Base-by-base conservation (phyloP, 2,888 invertebrate species). In the Phyto melanocephala region DNA sequence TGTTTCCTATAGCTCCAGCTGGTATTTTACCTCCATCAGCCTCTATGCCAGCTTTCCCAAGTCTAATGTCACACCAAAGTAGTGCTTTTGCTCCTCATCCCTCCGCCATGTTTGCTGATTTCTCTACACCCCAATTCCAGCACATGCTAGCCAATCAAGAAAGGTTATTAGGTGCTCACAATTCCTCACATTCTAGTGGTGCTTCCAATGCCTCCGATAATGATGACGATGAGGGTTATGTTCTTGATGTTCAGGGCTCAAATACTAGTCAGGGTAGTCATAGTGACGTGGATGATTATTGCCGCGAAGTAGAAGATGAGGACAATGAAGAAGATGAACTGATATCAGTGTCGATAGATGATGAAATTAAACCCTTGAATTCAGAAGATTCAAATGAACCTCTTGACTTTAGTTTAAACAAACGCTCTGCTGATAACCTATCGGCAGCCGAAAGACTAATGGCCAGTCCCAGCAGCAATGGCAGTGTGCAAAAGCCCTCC, bases 31-130 rank as follows among this genome's bases (percentile, higher is more conserved):
- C 88, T 63, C 52, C 70, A 1, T 60, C 65, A 6, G 84, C 86
- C 24, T 76, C 94, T 2, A 77, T 81, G 72, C 92, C 95, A 72
- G 95, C 94, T 87, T 96, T 96, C 88, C 94, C 95, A 1, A 87
- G 87, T 0, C 72, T 89, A 0, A 60, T 89, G 86, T 86, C 89
- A 4, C 85, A 85, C 3, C 81, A 47, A 65, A 5, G 86, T 76
- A 62, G 84, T 24, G 77, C 71, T 52, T 77, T 70, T 54, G 80
- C 85, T 5, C 86, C 87, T 5, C 85, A 85, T 45, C 86, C 87
- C 11, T 84, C 86, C 15, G 84, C 85, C 22, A 88, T 89, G 87
- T 89, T 89, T 50, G 87, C 85, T 35, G 86, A 86, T 28, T 86
- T 84, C 47, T 62, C 81, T 4, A 84, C 84, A 3, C 62, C 79